These are phyloP conservation scores for Microctenopoma steveboyesi DNA, from an alignment of 2,797 vertebrate genomes.

Conservation along the genomic window DNA sequence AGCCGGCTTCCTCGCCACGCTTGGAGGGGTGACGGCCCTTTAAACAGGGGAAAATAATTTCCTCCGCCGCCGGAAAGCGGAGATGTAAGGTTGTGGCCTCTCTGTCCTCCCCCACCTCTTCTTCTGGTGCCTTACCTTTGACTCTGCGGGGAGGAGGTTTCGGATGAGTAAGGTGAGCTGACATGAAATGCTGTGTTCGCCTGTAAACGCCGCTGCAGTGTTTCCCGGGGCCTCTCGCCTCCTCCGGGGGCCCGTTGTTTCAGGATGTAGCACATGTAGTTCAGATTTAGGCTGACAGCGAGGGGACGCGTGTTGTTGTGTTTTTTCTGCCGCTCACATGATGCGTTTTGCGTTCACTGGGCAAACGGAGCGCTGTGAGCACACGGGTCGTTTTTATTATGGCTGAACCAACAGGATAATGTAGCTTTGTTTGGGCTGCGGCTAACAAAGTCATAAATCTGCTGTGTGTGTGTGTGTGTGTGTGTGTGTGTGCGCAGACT, in stretches of 20 bases:
- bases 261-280: background rate
- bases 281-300: conserved; percentile 17
- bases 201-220: background rate
- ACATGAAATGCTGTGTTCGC: conserved; percentile 5
- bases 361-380: background rate
- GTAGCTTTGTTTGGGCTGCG: conserved; percentile 36
- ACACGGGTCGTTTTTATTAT: conserved; percentile 3
- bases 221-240: conserved; percentile 16
- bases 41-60: conserved; percentile 36
- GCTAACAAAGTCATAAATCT: conserved; percentile 71
- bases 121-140: conserved; percentile 58
- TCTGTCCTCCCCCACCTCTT: background rate
- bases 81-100: conserved; percentile 63
- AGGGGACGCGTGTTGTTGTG: conserved; percentile 3
- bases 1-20: conserved; percentile 62
- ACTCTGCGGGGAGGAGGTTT: conserved; percentile 52
- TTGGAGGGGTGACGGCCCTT: conserved; percentile 51
- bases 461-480: conserved; percentile 1
- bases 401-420: conserved; percentile 1
- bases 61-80: conserved; percentile 46
- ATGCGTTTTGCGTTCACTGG: conserved; percentile 17
- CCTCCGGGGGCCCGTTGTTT: conserved; percentile 6
- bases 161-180: conserved; percentile 71
- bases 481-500: background rate
- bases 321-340: conserved; percentile 19